phyloP scores from a whole-genome alignment of 2,797 vertebrate species.

The Gymnothorax javanicus region DNA sequence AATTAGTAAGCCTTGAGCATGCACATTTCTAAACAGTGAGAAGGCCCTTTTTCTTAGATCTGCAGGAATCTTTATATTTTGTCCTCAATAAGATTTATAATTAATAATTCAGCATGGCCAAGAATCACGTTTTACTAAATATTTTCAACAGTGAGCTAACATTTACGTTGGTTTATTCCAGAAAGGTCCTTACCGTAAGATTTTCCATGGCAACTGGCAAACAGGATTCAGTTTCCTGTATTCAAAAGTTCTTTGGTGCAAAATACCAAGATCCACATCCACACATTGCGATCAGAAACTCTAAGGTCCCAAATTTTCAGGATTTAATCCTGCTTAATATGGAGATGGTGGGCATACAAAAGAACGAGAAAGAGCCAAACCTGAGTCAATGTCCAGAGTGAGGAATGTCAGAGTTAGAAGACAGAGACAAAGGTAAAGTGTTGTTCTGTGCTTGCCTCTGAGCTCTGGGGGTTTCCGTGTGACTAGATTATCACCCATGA shows the following conservation, averaged over 20 bases:
- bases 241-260: slow-evolving; percentile 15
- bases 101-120: background rate
- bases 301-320: slow-evolving; percentile 32
- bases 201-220: slow-evolving; percentile 64
- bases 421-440: slow-evolving; percentile 38
- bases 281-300: slow-evolving; percentile 39
- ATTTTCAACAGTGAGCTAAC: background rate
- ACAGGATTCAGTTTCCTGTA: background rate
- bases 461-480: slow-evolving; percentile 11
- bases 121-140: background rate
- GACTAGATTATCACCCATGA: slow-evolving; percentile 47
- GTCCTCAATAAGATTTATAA: background rate
- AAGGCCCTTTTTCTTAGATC: background rate
- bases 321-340: slow-evolving; percentile 7
- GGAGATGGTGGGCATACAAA: slow-evolving; percentile 15
- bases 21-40: no score
- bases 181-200: slow-evolving; percentile 66
- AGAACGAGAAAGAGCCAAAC: slow-evolving; percentile 19
- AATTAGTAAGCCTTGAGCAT: no score
- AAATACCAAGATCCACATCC: slow-evolving; percentile 18
- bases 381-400: slow-evolving; percentile 41
- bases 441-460: background rate
- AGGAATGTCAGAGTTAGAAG: slow-evolving; percentile 31
- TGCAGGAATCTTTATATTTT: background rate
- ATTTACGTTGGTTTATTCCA: no score